phyloP scores from a whole-genome alignment of 2,797 vertebrate species.

The Eulemur coronatus region DNA sequence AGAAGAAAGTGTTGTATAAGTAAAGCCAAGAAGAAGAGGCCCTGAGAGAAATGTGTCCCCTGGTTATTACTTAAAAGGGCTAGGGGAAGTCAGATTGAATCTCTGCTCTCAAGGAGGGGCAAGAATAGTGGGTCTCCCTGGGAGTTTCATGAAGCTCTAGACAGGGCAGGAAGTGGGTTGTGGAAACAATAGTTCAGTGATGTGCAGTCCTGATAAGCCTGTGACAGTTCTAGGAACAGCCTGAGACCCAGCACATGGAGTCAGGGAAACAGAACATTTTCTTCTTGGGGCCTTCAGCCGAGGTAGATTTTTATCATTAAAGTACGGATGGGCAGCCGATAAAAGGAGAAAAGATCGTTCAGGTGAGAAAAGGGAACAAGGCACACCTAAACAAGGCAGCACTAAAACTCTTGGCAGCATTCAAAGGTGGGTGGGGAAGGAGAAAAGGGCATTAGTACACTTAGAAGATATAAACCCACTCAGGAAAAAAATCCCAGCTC shows the following conservation, averaged over 20 bases:
- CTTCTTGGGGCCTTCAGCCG: background rate
- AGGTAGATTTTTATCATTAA: background rate
- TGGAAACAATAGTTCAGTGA: background rate
- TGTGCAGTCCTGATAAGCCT: background rate
- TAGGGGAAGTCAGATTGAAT: background rate
- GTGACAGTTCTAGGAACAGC: background rate
- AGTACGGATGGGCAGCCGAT: background rate
- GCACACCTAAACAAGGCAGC: background rate
- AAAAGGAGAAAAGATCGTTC: background rate
- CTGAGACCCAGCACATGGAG: background rate
- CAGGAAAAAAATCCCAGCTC: background rate
- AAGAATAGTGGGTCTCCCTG: background rate
- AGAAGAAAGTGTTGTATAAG: background rate
- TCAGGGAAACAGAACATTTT: background rate
- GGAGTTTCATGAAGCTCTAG: background rate
- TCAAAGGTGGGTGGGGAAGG: background rate
- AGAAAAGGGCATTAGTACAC: background rate
- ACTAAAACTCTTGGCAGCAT: fast-evolving
- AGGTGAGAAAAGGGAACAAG: background rate
- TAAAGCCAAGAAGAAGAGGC: background rate
- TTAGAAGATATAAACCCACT: background rate
- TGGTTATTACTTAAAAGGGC: background rate
- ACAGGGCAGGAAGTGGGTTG: background rate
- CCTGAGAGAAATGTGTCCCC: background rate
- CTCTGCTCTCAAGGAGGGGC: background rate